A percentile compares a stretch with the other conserved stretches of the same genome.
Evolutionary conservation across 2,113 vertebrate genomes (phyloP).

Genomic region (Burhinus oedicnemus): DNA sequence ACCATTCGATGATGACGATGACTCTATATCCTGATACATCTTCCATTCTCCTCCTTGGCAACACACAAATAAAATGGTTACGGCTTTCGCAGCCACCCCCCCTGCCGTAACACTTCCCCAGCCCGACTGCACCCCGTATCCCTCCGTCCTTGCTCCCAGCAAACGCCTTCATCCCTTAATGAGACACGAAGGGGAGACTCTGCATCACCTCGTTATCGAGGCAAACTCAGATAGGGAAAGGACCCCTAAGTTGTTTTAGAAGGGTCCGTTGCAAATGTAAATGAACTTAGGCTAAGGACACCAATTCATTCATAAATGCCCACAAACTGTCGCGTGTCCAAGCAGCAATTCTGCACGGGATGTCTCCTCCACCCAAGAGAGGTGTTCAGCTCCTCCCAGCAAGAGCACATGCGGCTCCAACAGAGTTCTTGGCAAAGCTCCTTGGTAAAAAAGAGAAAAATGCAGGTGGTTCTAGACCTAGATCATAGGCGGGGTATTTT

Average conservation of each 20-base stretch:
- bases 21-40: too few species aligned
- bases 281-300: not conserved
- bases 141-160: too few species aligned
- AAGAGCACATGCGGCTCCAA: not conserved
- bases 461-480: not conserved
- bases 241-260: not conserved
- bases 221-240: not conserved
- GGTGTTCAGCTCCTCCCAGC: not conserved
- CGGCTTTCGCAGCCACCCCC: too few species aligned
- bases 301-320: too few species aligned
- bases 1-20: too few species aligned
- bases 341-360: rapidly evolving
- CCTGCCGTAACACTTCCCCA: too few species aligned
- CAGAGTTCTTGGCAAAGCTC: not conserved
- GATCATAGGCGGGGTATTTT: not conserved
- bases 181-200: not conserved
- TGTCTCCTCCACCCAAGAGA: rapidly evolving
- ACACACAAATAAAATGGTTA: too few species aligned
- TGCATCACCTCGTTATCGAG: rapidly evolving
- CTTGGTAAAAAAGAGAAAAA: not conserved
- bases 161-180: not conserved
- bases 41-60: too few species aligned
- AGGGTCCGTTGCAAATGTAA: not conserved
- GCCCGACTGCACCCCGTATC: too few species aligned
- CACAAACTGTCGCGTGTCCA: not conserved